Evolutionary conservation across 2,113 vertebrate species (phyloP).

Genomic region (Gambusia holbrooki): DNA sequence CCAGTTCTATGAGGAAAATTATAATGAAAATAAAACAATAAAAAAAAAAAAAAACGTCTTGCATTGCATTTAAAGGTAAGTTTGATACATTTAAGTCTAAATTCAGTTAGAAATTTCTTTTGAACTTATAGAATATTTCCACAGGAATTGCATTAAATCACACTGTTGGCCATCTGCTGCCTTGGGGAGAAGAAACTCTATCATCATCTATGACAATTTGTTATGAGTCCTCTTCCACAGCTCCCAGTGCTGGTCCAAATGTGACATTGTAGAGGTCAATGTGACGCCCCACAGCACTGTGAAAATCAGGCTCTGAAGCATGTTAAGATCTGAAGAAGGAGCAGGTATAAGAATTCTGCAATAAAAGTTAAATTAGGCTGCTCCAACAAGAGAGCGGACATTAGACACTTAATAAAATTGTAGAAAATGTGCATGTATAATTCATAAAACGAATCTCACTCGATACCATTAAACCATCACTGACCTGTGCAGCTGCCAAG

Average conservation of each 20-base stretch:
- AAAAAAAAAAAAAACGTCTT: conserved; percentile 60
- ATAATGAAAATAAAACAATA: conserved; percentile 71
- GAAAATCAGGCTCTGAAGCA: conserved; percentile 56
- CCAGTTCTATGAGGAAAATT: conserved; percentile 67
- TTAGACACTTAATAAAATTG: neutral
- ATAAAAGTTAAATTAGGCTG: neutral
- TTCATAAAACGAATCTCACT: neutral
- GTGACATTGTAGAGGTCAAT: neutral
- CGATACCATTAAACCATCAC: neutral
- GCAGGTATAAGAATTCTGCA: neutral
- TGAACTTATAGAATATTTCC: no score
- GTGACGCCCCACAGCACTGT: conserved; percentile 25
- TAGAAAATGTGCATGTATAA: neutral
- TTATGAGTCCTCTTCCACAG: conserved; percentile 79
- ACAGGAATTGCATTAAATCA: neutral
- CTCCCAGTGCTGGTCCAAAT: conserved; percentile 76
- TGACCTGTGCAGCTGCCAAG: neutral
- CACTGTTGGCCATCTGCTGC: no score
- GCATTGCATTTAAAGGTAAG: conserved; percentile 22
- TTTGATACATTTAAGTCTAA: no score
- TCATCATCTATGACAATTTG: conserved; percentile 35
- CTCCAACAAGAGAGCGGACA: no score
- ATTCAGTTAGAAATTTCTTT: no score
- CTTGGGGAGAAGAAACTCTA: no score
- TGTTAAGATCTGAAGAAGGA: conserved; percentile 9